Conservation (phyloP, 1,140 invertebrate genomes). For the Hyposmocoma kahamanoa region DNA sequence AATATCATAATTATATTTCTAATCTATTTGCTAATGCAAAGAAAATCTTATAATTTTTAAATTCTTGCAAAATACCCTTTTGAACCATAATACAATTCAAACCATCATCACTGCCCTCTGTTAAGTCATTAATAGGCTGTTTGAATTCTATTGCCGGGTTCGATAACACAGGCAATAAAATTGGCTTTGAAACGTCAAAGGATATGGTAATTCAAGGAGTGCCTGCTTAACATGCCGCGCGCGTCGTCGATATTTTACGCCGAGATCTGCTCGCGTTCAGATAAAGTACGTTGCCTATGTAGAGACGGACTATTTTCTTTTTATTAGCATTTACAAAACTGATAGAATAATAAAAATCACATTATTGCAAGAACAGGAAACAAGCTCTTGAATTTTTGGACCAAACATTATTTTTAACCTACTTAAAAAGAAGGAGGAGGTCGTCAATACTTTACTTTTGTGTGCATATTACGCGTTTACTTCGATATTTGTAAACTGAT, state of each 20-base stretch:
- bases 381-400: neutral
- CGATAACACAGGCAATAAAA: slow-evolving; percentile 63
- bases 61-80: too few relatives aligned
- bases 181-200: slow-evolving; percentile 59
- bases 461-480: too few relatives aligned
- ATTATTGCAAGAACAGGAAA: too few relatives aligned
- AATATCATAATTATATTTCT: too few relatives aligned
- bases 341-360: neutral
- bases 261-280: slow-evolving; percentile 59
- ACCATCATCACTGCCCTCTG: too few relatives aligned
- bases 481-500: too few relatives aligned
- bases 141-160: slow-evolving; percentile 47
- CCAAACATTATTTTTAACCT: too few relatives aligned
- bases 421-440: neutral
- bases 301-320: slow-evolving; percentile 22
- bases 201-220: slow-evolving; percentile 59
- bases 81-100: too few relatives aligned
- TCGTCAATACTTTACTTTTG: neutral
- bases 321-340: neutral
- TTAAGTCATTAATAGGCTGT: slow-evolving; percentile 34
- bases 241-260: slow-evolving; percentile 56
- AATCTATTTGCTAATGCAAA: too few relatives aligned
- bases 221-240: slow-evolving; percentile 51
- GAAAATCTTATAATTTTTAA: too few relatives aligned
- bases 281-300: slow-evolving; percentile 34